These are phyloP conservation scores for Adelognathus sp. DNA, from an alignment of 2,888 invertebrate species.

Conservation along the genomic window DNA sequence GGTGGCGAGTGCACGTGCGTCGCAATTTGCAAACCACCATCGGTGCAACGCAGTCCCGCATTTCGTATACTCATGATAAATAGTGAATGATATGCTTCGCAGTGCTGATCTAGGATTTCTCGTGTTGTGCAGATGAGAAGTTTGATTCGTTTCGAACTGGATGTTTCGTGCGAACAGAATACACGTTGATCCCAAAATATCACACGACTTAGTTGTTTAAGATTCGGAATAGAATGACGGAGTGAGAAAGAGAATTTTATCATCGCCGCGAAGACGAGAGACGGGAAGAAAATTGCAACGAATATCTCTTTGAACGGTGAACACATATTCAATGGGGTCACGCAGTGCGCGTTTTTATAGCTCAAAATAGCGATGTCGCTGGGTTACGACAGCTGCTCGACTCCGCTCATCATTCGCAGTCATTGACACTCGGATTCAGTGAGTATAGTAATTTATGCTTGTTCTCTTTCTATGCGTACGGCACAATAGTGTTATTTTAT, in stretches of 20 bases:
- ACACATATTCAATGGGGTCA: slow-evolving; percentile 23
- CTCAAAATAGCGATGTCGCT: slow-evolving; percentile 64
- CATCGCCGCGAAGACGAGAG: slow-evolving; percentile 11
- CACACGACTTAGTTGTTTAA: background rate
- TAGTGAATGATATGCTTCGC: background rate
- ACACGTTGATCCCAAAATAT: slow-evolving; percentile 51
- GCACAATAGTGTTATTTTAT: slow-evolving; percentile 16
- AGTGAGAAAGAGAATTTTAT: background rate
- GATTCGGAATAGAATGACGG: background rate
- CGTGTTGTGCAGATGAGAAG: background rate
- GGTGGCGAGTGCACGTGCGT: slow-evolving; percentile 33
- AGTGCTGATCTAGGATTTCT: slow-evolving; percentile 2
- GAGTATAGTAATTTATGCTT: slow-evolving; percentile 56
- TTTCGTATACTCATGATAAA: background rate
- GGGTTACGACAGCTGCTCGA: slow-evolving; percentile 56
- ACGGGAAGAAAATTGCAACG: background rate
- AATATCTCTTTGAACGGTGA: slow-evolving; percentile 35
- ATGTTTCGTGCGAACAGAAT: slow-evolving; percentile 36
- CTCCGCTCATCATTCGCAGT: slow-evolving; percentile 62
- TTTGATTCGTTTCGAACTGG: slow-evolving; percentile 4
- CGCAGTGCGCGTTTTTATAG: slow-evolving; percentile 34
- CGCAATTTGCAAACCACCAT: background rate
- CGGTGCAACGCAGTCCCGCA: background rate
- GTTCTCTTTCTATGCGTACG: background rate
- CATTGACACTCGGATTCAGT: slow-evolving; percentile 67